Evolutionary conservation across 2,888 invertebrate species (phyloP).

Genomic region (Lycophotia porphyrea): DNA sequence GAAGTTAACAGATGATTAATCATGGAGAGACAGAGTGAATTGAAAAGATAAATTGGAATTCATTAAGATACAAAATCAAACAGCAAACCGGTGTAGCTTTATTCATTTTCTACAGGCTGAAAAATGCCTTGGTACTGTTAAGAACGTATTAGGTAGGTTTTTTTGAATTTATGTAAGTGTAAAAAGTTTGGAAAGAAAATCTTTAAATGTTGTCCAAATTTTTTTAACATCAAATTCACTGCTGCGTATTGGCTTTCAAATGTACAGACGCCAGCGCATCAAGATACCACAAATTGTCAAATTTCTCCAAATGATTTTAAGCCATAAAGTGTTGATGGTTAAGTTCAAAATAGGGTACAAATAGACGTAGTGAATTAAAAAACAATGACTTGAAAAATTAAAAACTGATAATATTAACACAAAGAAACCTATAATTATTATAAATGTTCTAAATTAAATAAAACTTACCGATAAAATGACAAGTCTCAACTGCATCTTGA

Average conservation of each 20-base stretch:
- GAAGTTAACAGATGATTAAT: neutral
- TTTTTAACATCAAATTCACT: neutral
- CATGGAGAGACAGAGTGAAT: neutral
- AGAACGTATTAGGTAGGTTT: neutral
- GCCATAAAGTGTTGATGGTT: too few species aligned
- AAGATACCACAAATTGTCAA: too few species aligned
- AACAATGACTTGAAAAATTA: neutral
- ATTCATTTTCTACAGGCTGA: neutral
- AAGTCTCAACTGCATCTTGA: constrained; percentile 70
- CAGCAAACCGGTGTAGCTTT: neutral
- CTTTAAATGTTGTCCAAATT: neutral
- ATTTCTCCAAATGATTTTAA: too few species aligned
- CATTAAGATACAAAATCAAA: neutral
- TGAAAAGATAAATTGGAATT: neutral
- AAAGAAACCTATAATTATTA: neutral
- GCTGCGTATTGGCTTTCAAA: neutral
- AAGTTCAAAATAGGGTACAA: too few species aligned
- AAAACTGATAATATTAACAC: neutral
- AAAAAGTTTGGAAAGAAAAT: neutral
- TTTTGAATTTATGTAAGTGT: neutral
- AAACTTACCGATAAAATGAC: constrained; percentile 76
- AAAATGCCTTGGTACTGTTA: neutral
- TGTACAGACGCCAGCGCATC: too few species aligned
- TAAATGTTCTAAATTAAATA: neutral
- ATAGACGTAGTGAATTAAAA: neutral